Conservation (phyloP, 2,888 invertebrate genomes). For the Mimumesa dahlbomi region DNA sequence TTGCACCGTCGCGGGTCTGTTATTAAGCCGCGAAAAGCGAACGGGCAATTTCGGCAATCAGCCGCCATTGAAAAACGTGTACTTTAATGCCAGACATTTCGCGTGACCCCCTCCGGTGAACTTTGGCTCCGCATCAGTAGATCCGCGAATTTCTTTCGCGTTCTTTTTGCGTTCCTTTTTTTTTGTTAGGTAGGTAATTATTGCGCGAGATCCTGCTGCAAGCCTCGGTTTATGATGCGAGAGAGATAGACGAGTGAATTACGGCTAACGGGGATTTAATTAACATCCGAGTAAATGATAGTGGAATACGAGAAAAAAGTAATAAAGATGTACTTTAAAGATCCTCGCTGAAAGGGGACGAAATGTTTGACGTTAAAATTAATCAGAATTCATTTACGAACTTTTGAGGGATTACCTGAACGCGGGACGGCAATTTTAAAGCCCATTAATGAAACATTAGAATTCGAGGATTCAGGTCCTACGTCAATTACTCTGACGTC, state of each 20-base stretch:
- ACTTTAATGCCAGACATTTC: conserved; percentile 18
- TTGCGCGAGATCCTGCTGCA: background rate
- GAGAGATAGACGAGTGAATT: background rate
- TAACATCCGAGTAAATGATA: no score
- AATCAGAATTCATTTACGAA: no score
- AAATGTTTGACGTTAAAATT: no score
- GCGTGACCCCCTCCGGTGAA: conserved; percentile 19
- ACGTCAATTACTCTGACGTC: no score
- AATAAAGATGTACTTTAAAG: no score
- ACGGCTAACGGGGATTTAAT: background rate
- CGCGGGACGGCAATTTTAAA: no score
- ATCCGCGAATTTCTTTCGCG: conserved; percentile 11
- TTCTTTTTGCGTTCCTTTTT: no score
- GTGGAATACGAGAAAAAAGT: no score
- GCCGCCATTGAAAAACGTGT: conserved; percentile 12
- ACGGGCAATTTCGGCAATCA: conserved; percentile 31
- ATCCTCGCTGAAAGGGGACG: no score
- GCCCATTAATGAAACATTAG: no score
- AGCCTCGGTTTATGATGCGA: conserved; percentile 3
- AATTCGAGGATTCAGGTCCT: no score
- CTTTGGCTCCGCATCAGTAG: conserved; percentile 8
- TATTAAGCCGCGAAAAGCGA: conserved; percentile 20
- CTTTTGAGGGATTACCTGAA: no score
- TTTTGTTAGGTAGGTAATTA: conserved; percentile 20
- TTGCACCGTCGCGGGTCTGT: background rate